These are phyloP conservation scores for Lates calcarifer DNA, from an alignment of 2,113 vertebrate species.

Conservation along the genomic window DNA sequence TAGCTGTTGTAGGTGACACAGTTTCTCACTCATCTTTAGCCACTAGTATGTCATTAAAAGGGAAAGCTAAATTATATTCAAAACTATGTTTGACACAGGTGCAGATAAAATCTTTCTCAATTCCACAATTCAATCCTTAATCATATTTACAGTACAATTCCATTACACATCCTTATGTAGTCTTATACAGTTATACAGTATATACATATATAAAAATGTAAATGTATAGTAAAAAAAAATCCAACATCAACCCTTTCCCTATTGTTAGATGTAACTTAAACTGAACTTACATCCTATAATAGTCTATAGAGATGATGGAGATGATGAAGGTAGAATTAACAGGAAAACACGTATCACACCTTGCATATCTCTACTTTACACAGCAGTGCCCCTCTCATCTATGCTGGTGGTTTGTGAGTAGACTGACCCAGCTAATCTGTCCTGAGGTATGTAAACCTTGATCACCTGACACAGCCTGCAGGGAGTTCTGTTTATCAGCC, in stretches of 20 bases:
- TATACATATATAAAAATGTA: background rate
- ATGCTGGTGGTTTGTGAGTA: constrained; percentile 78
- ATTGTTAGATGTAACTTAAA: background rate
- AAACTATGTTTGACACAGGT: background rate
- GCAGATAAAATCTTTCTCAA: background rate
- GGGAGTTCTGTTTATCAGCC: constrained; percentile 68
- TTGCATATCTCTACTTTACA: constrained; percentile 44
- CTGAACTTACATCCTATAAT: background rate
- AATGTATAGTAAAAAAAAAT: background rate
- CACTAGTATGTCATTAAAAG: background rate
- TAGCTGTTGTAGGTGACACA: constrained; percentile 20
- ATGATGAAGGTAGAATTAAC: background rate
- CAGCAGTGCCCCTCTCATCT: constrained; percentile 69
- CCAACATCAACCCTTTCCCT: background rate
- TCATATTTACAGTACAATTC: background rate
- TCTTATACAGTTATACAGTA: background rate
- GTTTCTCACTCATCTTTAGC: background rate
- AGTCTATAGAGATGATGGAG: background rate
- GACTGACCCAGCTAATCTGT: constrained; percentile 51
- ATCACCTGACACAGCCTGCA: constrained; percentile 69
- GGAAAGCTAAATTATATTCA: background rate
- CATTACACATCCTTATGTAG: background rate
- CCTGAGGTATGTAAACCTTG: constrained; percentile 66
- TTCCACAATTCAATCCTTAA: background rate
- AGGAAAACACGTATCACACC: background rate